A percentile compares a stretch with the other conserved stretches of the same genome.
phyloP scores from a whole-genome alignment of 1,140 invertebrate genomes.

The Sycophaga agraensis region DNA sequence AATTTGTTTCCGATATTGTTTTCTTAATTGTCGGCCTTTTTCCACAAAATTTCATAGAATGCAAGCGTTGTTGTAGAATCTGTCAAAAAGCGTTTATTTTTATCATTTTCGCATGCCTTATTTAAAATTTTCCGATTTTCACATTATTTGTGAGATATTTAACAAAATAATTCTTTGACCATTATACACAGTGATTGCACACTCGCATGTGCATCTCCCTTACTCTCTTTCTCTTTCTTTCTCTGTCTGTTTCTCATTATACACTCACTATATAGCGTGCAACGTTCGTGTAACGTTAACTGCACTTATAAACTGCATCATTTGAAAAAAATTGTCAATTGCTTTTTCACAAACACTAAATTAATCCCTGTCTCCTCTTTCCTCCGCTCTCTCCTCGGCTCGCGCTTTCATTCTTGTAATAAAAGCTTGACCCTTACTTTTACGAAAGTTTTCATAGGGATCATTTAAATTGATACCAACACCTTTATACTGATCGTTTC shows the following conservation, averaged over 20 bases:
- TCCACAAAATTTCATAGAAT: slow-evolving; percentile 13
- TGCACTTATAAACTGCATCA: slow-evolving; percentile 14
- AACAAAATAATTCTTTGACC: slow-evolving; percentile 15
- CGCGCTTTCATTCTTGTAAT: slow-evolving; percentile 94
- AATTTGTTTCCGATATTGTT: background rate
- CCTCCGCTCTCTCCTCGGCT: slow-evolving; percentile 75
- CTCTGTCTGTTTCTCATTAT: no score
- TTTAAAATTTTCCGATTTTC: slow-evolving; percentile 2
- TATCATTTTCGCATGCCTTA: background rate
- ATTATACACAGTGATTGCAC: background rate
- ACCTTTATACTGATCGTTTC: slow-evolving; percentile 89
- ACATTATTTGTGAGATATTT: slow-evolving; percentile 12
- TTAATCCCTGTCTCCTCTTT: slow-evolving; percentile 54
- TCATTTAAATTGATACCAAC: slow-evolving; percentile 88
- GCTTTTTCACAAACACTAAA: background rate
- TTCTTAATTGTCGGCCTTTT: background rate
- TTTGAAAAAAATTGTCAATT: slow-evolving; percentile 16
- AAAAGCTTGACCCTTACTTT: slow-evolving; percentile 94
- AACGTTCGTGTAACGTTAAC: slow-evolving; percentile 9
- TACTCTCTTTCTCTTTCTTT: no score
- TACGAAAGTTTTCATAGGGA: slow-evolving; percentile 96
- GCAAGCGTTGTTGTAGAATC: background rate
- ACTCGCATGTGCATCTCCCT: background rate
- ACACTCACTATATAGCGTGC: no score
- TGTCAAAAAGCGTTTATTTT: background rate